Percentiles rank a stretch among this genome's conserved stretches.
These are phyloP conservation scores for Amphipyra tragopoginis DNA, from an alignment of 2,888 invertebrate species.

Conservation along the genomic window DNA sequence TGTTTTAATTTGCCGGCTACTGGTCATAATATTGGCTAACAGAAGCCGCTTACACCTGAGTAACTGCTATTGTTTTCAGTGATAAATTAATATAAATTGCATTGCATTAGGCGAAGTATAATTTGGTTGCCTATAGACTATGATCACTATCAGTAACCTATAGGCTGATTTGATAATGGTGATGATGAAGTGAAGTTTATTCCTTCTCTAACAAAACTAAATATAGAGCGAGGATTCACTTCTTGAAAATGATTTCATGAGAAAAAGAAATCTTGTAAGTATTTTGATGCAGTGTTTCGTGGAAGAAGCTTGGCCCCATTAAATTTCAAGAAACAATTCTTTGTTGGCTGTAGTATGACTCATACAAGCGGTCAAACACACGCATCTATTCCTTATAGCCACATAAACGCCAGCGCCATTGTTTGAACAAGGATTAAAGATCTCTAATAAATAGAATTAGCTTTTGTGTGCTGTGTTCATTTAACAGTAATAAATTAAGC, in stretches of 20 bases:
- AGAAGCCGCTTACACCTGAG: constrained; percentile 38
- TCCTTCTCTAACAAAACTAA: constrained; percentile 31
- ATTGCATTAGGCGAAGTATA: not conserved
- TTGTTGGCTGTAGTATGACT: constrained; percentile 70
- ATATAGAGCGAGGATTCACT: constrained; percentile 41
- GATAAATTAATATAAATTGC: constrained; percentile 34
- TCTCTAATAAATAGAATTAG: constrained; percentile 46
- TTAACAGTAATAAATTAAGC: constrained; percentile 46
- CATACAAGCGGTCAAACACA: constrained; percentile 54
- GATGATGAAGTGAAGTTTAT: constrained; percentile 32
- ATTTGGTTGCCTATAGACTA: not conserved
- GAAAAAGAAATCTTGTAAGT: constrained; percentile 52
- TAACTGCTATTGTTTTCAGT: constrained; percentile 39
- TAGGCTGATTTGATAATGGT: constrained; percentile 9
- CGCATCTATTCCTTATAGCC: constrained; percentile 47
- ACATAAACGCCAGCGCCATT: constrained; percentile 50
- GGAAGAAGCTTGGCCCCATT: constrained; percentile 71
- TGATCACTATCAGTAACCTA: too few relatives aligned
- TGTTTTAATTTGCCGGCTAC: constrained; percentile 68
- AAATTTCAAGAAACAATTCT: constrained; percentile 71
- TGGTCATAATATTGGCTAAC: constrained; percentile 57
- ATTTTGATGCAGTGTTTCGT: constrained; percentile 62
- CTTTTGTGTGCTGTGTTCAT: constrained; percentile 31
- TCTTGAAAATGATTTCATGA: constrained; percentile 42
- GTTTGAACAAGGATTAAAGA: constrained; percentile 45